Percentiles rank a stretch among this genome's conserved stretches.
These are phyloP conservation scores for Hydrolagus affinis DNA, from an alignment of 2,113 vertebrate species.

Conservation along the genomic window DNA sequence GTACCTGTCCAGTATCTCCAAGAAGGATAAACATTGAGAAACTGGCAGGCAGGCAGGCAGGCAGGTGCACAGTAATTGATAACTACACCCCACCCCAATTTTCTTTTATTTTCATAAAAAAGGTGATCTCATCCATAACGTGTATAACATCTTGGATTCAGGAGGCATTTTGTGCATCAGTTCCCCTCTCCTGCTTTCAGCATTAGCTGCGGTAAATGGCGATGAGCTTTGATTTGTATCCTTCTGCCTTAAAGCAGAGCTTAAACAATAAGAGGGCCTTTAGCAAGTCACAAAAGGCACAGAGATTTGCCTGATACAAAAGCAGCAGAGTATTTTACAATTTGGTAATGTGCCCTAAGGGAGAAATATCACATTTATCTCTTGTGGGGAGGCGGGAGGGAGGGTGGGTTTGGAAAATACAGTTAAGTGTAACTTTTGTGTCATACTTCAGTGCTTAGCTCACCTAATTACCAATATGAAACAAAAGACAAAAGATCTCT, in stretches of 20 bases:
- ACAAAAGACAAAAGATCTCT: conserved; percentile 1
- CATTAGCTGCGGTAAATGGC: not conserved
- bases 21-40: no score
- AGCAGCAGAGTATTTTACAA: not conserved
- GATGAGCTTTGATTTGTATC: not conserved
- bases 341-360: not conserved
- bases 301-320: not conserved
- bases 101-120: not conserved
- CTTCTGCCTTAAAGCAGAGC: not conserved
- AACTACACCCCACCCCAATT: not conserved
- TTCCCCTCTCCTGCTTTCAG: not conserved
- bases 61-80: not conserved
- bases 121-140: conserved; percentile 10
- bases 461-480: conserved; percentile 30
- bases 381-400: not conserved
- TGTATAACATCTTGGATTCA: not conserved
- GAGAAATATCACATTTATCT: conserved; percentile 20
- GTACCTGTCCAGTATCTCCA: no score
- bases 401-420: not conserved
- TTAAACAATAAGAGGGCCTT: not conserved
- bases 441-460: conserved; percentile 16
- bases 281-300: not conserved
- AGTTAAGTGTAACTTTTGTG: conserved; percentile 23
- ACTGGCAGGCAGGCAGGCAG: no score
- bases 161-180: not conserved